Evolutionary conservation across 2,113 vertebrate species (phyloP).

Genomic region (Mus spicilegus): DNA sequence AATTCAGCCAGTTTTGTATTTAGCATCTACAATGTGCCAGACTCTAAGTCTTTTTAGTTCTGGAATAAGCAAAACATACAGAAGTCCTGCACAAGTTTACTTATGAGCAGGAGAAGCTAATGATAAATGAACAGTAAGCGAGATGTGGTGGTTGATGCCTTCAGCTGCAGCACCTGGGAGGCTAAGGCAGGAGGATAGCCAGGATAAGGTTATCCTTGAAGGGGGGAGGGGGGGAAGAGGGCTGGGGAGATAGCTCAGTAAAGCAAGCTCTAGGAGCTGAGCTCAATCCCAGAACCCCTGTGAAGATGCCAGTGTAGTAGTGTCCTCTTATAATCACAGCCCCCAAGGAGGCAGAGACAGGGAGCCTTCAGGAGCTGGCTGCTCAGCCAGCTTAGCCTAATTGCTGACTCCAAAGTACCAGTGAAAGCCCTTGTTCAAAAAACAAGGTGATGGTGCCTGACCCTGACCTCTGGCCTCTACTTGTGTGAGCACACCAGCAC

Average conservation of each 20-base stretch:
- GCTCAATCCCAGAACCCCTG: background rate
- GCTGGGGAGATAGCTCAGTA: background rate
- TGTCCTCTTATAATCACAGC: background rate
- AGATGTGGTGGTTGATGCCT: background rate
- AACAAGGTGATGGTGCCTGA: background rate
- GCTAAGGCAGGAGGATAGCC: background rate
- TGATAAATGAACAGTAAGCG: background rate
- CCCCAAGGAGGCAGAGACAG: background rate
- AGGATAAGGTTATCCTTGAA: background rate
- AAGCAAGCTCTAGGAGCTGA: background rate
- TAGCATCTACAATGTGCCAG: background rate
- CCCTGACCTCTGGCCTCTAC: background rate
- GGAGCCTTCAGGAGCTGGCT: background rate
- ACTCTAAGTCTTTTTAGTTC: slow-evolving; percentile 23
- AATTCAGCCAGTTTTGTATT: background rate
- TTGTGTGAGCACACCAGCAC: background rate
- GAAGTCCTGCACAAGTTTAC: background rate
- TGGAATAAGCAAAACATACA: slow-evolving; percentile 8
- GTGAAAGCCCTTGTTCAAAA: background rate
- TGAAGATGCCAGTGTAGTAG: background rate
- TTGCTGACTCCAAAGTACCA: background rate
- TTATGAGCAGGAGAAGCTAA: background rate
- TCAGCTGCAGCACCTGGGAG: background rate
- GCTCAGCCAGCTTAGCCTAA: background rate
- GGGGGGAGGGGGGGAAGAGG: no score